A percentile compares a stretch with the other conserved stretches of the same genome.
Conservation (phyloP, 2,113 vertebrate species). For the Phalacrocorax pelagicus region DNA sequence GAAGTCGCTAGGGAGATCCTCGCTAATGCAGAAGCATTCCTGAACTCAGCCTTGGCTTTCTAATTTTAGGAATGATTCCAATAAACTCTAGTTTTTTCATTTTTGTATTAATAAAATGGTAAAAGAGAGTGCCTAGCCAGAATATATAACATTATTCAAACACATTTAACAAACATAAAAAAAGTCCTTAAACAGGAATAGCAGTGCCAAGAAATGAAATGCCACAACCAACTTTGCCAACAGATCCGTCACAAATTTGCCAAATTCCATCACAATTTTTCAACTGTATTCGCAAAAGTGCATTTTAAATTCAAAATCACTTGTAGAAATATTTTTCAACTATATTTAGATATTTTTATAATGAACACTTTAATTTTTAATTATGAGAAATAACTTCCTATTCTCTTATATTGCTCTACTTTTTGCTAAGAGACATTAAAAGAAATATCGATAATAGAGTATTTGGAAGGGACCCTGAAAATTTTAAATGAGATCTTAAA, state of each 20-base stretch:
- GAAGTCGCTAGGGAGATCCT: neutral
- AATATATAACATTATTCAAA: neutral
- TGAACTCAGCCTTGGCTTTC: neutral
- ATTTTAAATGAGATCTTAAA: neutral
- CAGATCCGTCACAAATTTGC: neutral
- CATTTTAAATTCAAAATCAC: neutral
- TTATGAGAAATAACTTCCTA: neutral
- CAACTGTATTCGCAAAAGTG: neutral
- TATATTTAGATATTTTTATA: neutral
- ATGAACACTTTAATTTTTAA: neutral
- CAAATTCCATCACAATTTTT: neutral
- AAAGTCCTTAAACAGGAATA: neutral
- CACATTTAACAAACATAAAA: neutral
- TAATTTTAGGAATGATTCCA: neutral
- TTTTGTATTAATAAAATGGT: neutral
- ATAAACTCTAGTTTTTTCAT: neutral
- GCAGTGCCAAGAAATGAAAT: neutral
- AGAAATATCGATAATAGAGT: neutral
- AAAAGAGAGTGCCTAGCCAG: fast-evolving
- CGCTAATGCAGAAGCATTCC: neutral
- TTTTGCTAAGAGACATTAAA: neutral
- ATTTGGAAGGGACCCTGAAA: neutral
- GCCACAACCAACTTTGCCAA: neutral
- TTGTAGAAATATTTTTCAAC: neutral
- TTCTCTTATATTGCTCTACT: neutral